These are phyloP conservation scores for Thomomys bottae DNA, from an alignment of 2,113 vertebrate genomes.

Conservation along the genomic window DNA sequence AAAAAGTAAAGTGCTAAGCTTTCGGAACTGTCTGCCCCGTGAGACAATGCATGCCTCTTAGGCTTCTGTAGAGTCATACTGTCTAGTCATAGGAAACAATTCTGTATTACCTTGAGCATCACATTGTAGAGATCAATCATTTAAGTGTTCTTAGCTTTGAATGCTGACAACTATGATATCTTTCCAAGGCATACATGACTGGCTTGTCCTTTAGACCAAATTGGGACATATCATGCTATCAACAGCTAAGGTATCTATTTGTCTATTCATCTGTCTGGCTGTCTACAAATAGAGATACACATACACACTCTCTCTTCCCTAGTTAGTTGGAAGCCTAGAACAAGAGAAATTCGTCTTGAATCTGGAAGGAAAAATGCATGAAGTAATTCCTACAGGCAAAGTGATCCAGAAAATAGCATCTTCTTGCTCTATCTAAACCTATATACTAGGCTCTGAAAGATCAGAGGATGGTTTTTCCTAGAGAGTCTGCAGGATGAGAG, in stretches of 20 bases:
- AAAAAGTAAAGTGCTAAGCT: neutral
- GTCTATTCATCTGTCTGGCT: too few relatives aligned
- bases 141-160: neutral
- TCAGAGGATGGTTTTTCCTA: neutral
- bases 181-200: neutral
- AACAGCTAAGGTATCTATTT: neutral
- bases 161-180: neutral
- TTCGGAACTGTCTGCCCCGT: neutral
- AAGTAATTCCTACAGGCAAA: neutral
- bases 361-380: neutral
- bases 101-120: neutral
- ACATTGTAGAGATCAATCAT: neutral
- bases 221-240: neutral
- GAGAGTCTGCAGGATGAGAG: rapidly evolving
- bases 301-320: neutral
- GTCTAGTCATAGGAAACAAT: neutral
- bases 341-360: neutral
- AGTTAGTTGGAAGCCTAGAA: neutral
- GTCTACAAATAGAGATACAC: too few relatives aligned
- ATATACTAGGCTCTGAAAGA: too few relatives aligned
- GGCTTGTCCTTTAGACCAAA: neutral
- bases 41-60: neutral
- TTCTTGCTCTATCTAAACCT: neutral
- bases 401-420: neutral
- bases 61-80: neutral